A percentile compares a stretch with the other conserved stretches of the same genome.
Evolutionary conservation across 2,113 vertebrate genomes (phyloP).

Genomic region (Balaeniceps rex): DNA sequence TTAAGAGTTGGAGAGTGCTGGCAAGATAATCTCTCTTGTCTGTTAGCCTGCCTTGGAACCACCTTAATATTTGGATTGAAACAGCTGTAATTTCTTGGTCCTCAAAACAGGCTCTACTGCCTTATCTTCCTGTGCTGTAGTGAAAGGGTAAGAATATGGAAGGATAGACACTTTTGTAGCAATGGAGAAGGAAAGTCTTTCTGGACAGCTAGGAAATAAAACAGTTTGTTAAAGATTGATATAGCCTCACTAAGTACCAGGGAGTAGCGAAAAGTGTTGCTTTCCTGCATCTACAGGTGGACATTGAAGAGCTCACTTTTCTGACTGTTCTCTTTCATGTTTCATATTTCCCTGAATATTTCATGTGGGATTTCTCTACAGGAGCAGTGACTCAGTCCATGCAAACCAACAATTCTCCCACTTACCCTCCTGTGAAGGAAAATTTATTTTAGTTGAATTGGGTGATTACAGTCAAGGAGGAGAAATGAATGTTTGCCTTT

Average conservation of each 20-base stretch:
- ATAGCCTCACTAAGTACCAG: neutral
- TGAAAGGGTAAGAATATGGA: neutral
- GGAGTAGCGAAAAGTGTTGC: neutral
- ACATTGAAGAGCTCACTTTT: neutral
- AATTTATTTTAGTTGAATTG: neutral
- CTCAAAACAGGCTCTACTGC: neutral
- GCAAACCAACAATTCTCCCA: slow-evolving; percentile 21
- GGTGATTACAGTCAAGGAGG: neutral
- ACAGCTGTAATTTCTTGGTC: neutral
- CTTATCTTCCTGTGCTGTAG: neutral
- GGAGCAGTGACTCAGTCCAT: neutral
- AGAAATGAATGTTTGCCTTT: slow-evolving; percentile 3
- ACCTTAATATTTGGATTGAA: neutral
- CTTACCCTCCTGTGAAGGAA: neutral
- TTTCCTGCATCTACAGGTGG: neutral
- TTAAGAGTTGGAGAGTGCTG: neutral
- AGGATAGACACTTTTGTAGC: neutral
- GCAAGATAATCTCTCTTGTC: neutral
- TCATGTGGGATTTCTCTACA: slow-evolving; percentile 4
- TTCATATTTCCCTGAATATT: slow-evolving; percentile 6
- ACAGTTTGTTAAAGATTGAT: neutral
- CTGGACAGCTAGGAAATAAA: neutral
- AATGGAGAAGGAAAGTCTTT: neutral
- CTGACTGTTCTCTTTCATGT: neutral
- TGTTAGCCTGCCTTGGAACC: neutral